Evolutionary conservation across 2,888 invertebrate species (phyloP).

Genomic region (Tuberolachnus salignus): DNA sequence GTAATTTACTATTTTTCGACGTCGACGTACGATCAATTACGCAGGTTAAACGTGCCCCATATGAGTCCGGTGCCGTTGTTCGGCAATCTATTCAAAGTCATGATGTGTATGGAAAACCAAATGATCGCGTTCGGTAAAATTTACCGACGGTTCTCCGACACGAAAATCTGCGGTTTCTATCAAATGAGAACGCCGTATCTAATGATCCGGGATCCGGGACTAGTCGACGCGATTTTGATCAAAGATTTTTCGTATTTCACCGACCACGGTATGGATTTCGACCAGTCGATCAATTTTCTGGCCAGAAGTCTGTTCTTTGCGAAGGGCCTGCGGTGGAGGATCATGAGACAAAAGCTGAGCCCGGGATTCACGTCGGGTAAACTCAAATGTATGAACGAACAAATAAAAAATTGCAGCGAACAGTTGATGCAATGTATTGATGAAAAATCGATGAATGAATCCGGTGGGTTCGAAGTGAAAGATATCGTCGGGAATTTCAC

Average conservation of each 20-base stretch:
- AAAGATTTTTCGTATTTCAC: slow-evolving; percentile 58
- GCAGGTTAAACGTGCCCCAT: slow-evolving; percentile 62
- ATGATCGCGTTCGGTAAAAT: slow-evolving; percentile 18
- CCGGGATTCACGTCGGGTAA: slow-evolving; percentile 63
- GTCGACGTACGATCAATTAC: slow-evolving; percentile 61
- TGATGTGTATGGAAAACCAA: background rate
- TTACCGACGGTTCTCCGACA: slow-evolving; percentile 55
- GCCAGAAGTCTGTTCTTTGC: slow-evolving; percentile 53
- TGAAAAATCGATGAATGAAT: background rate
- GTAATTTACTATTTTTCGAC: too few species aligned
- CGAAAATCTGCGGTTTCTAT: slow-evolving; percentile 58
- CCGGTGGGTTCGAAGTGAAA: slow-evolving; percentile 22
- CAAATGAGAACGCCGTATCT: slow-evolving; percentile 48
- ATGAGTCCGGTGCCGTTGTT: slow-evolving; percentile 62
- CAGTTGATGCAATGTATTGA: background rate
- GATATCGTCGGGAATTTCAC: slow-evolving; percentile 63
- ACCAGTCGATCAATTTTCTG: slow-evolving; percentile 56
- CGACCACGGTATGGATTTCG: slow-evolving; percentile 52
- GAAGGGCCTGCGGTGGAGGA: slow-evolving; percentile 62
- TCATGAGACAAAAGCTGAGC: slow-evolving; percentile 62
- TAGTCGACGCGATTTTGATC: slow-evolving; percentile 54
- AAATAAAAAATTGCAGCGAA: slow-evolving; percentile 42
- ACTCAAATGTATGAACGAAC: slow-evolving; percentile 60
- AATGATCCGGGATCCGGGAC: slow-evolving; percentile 49
- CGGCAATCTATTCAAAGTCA: slow-evolving; percentile 61